Base-by-base conservation (phyloP, 2,113 vertebrate species). In the Catharus bicknelli region DNA sequence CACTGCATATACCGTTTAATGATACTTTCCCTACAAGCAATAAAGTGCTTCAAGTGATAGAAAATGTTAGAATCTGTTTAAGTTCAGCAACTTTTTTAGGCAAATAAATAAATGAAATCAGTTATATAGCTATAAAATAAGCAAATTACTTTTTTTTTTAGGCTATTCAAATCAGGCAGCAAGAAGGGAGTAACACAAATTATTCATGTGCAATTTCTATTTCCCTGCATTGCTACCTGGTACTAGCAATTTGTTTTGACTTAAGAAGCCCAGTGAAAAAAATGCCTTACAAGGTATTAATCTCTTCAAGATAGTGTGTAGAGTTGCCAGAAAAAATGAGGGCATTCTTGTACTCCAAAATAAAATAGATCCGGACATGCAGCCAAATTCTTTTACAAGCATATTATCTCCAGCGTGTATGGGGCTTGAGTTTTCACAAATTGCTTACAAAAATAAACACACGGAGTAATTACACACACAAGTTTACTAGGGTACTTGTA, bases 81-180 rank as follows among this genome's bases (percentile, higher is more conserved):
- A 61, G 61, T 93, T 90, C 90, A 92, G 95, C 73, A 93, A 90
- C n/a, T 82, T 83, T 92, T 92, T 95, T 84, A 61, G 61, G 57
- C 43, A 73, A 75, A 89, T 90, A 88, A 88, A 86, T 78, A 82
- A 84, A 20, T 68, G 9, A 89, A 94, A 81, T 48, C 66, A 18
- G 23, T 83, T 94, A 48, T n/a, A 81, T 30, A 53, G 27, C 68
- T 77, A 72, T 57, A 75, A 93, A 95, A 70, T 32, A 93, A 88
- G 57, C 11, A 84, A 93, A 74, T 1, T 0, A 16, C 23, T 47
- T 59, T 36, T 21, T 54, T 69, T 15, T 7, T 25, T 48, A 14
- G 64, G 75, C 86, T 82, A 32, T 78, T 89, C 57, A 90, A 86
- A 88, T 75, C 61, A 89, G 36, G 27, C 30, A 89, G 36, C 21